Evolutionary conservation across 2,113 vertebrate genomes (phyloP), one percentile per base, ranked within the genome.

Genomic region (Lanius collurio): DNA sequence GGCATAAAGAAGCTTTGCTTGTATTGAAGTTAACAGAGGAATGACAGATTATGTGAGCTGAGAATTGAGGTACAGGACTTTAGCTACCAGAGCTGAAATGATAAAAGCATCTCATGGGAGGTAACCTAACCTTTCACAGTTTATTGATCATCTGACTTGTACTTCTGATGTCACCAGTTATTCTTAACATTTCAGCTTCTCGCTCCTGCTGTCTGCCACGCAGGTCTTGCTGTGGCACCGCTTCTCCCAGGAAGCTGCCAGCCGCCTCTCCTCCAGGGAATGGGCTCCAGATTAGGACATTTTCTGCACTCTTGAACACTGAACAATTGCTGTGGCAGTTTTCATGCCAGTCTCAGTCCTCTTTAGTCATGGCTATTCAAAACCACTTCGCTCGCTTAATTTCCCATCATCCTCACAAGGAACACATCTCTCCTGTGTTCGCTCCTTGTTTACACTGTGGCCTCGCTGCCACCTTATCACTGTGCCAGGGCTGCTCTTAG

Each of bases 91-190:
- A 92, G 28, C 59, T 90, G 71, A 87, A 85, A 70, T 83, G 83
- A 88, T 88, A 39, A 95, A 91, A 83, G 70, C 70, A 88, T 92
- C 70, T 59, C 63, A 42, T 69, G 63, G 78, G 88, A 90, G 49
- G 59, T 74, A 94, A 77, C 67, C 30, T 94, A 87, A 77, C 35
- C 55, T 88, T 93, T 93, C 67, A 56, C 79, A 90, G 82, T 39
- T 83, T 91, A 91, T 94, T 87, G 84, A 80, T 91, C 82, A 79
- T 85, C 87, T 80, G 90, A 50, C 75, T 87, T 71, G 37, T 68
- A 49, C 44, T 77, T 83, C 63, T 86, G 75, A 77, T 90, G 55
- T 74, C 82, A 93, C 41, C 39, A n/a, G 39, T 90, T 93, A 79
- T n/a, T 94, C 59, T 88, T 93, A 50, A 83, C 73, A 46, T 90